Base-by-base conservation (phyloP, 2,888 invertebrate species). In the Netelia fuscicornis region DNA sequence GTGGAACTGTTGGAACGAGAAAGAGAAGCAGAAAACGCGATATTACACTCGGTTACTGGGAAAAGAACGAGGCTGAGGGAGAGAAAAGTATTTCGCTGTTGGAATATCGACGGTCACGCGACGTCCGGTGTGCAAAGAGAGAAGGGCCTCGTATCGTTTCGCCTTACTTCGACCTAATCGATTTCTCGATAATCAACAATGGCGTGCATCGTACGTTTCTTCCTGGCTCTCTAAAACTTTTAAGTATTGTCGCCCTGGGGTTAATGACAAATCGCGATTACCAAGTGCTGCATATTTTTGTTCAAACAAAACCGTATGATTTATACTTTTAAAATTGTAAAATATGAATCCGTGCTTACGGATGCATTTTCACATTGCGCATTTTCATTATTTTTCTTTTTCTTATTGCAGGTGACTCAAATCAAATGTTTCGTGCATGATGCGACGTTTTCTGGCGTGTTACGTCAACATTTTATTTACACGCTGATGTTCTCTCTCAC, bases 41-140 rank as follows among this genome's bases (percentile, higher is more conserved):
- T 72, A 74, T 80, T 80, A 44, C 58, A 65, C 64, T 80, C 65
- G 80, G 52, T 79, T 54, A 60, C 25, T 37, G 30, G 25, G 48
- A 72, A 44, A 1, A 17, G n/a, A 6, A 25, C n/a, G 44, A 17
- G 54, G 13, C 20, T 48, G 42, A 20, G 25, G 30, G 62, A 8
- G 30, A 54, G 70, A 64, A 72, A 70, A 48, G 56, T 37, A 70
- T 68, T 25, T 74, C 9, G 54, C 70, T 30, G 74, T 58, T n/a
- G 75, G 75, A 60, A 78, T 71, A 75, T 70, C 17, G 52, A 42
- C 52, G 65, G 83, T 76, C 83, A 83, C 79, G 83, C 83, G 83
- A 83, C 64, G 54, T 80, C 58, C 60, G 75, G 44, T 75, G 62
- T 37, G 9, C 6, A 37, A 6, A 37, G 37, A 37, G 20, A 56